Conservation (phyloP, 2,888 invertebrate genomes). For the Euzetes globulus region DNA sequence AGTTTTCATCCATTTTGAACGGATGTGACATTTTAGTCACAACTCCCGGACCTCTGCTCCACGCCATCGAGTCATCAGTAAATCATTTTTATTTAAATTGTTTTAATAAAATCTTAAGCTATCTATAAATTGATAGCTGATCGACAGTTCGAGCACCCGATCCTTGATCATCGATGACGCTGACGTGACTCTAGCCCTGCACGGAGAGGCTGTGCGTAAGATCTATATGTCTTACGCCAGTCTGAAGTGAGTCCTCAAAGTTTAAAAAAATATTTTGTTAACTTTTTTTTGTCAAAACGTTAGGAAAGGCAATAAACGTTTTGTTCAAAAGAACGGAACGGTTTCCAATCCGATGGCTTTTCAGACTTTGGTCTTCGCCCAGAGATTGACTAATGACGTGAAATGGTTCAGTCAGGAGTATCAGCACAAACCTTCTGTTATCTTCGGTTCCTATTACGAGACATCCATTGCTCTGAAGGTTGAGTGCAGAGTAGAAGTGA, state of each 20-base stretch:
- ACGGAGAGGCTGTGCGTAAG: background rate
- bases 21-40: slow-evolving; percentile 31
- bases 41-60: slow-evolving; percentile 24
- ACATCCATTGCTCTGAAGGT: background rate
- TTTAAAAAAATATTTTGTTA: background rate
- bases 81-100: background rate
- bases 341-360: background rate
- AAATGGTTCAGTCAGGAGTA: background rate
- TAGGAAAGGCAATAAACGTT: background rate
- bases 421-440: background rate
- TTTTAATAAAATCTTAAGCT: background rate
- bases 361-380: background rate
- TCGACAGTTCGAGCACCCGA: background rate
- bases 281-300: background rate
- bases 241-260: background rate
- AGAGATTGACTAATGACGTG: slow-evolving; percentile 17
- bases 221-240: background rate
- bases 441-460: slow-evolving; percentile 29
- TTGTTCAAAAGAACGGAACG: background rate
- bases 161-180: slow-evolving; percentile 7
- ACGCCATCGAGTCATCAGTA: background rate
- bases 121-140: background rate
- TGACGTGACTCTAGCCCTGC: background rate
- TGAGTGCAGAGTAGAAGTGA: background rate
- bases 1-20: background rate